Evolutionary conservation across 2,797 vertebrate genomes (phyloP).

Genomic region (Paramormyrops hopkinsi): DNA sequence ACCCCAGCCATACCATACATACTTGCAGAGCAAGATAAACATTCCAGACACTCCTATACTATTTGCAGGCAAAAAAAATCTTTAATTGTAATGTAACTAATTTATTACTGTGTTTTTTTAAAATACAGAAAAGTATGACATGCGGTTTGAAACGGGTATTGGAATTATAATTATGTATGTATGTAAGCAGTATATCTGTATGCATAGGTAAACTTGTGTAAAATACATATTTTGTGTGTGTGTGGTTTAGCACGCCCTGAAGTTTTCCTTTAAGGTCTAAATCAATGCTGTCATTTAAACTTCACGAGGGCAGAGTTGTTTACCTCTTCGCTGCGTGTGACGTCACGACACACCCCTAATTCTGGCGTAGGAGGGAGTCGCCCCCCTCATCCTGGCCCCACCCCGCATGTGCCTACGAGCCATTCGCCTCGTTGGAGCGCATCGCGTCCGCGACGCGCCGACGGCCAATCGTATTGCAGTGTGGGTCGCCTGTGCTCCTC

Average conservation of each 20-base stretch:
- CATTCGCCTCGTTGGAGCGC: conserved; percentile 41
- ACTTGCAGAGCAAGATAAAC: neutral
- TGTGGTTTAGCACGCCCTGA: neutral
- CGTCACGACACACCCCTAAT: conserved; percentile 76
- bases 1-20: neutral
- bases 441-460: conserved; percentile 17
- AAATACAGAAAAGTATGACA: neutral
- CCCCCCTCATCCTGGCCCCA: neutral
- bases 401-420: conserved; percentile 41
- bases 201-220: neutral
- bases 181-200: neutral
- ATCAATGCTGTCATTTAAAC: conserved; percentile 55
- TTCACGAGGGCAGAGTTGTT: conserved; percentile 76
- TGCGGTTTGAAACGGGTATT: neutral
- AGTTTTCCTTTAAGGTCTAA: neutral
- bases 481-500: conserved; percentile 26
- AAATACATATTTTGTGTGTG: neutral
- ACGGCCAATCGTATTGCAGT: conserved; percentile 46
- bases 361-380: conserved; percentile 50
- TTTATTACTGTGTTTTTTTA: neutral
- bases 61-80: neutral
- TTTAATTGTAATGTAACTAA: neutral
- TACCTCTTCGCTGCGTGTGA: conserved; percentile 71
- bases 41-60: neutral
- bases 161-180: neutral